Base-by-base conservation (phyloP, 2,888 invertebrate species). In the Actias luna region DNA sequence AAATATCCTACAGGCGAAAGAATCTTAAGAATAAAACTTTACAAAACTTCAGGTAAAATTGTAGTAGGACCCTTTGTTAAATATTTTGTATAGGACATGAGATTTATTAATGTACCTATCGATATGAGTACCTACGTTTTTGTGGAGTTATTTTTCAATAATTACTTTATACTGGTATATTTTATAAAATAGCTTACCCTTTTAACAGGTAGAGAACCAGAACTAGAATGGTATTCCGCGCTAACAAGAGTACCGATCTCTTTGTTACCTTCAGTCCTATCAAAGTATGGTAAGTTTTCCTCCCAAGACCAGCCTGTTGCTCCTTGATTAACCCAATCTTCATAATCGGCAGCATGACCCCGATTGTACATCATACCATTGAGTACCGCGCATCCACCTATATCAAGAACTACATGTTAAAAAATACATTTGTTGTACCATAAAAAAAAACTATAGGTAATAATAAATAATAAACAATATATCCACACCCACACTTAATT, bases 361-460 rank as follows among this genome's bases (percentile, higher is more conserved):
- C 96, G 92, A 69, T 95, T 94, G 80, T 96, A 97, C 94, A 96
- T 96, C 97, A 97, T 96, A 7, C 96, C 96, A 80, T 97, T 96
- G n/a, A 96, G 92, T 0, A 95, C 94, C 62, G 94, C 93, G 63
- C 93, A 91, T 0, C 96, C 97, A 16, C 96, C 97, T 73, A 90
- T 0, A 16, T 46, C 8, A 22, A 8, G 18, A 8, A 42, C 18
- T 42, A 42, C 18, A 18, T 42, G 18, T 42, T 18, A 1, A 7
- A 18, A 7, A 8, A 42, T 5, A n/a, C 18, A 18, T 18, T 42
- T n/a, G 2, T 10, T 4, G n/a, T n/a, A n/a, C n/a, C n/a, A n/a
- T n/a, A n/a, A n/a, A n/a, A n/a, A n/a, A n/a, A n/a, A n/a, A n/a
- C n/a, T n/a, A n/a, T n/a, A n/a, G n/a, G n/a, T n/a, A n/a, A n/a